Evolutionary conservation across 35 echinoderm and acorn worm genomes (phyloP).

Genomic region (Strongylocentrotus purpuratus): DNA sequence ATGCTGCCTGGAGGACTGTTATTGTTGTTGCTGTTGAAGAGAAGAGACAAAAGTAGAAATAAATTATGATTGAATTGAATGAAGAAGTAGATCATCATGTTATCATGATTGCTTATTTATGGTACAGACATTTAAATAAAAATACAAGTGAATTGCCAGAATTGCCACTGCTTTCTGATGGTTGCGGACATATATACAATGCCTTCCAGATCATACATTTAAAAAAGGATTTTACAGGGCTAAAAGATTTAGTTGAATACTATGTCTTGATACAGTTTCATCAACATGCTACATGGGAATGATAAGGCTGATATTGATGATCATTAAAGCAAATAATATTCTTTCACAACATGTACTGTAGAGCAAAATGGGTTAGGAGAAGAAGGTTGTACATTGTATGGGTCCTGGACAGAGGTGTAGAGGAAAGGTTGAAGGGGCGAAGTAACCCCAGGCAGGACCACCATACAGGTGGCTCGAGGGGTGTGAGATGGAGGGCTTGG

Average conservation of each 20-base stretch:
- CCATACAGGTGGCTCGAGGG: not conserved
- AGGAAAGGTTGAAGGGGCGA: not conserved
- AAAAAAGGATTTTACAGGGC: no score
- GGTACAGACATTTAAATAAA: no score
- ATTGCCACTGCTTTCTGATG: no score
- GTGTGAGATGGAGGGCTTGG: not conserved
- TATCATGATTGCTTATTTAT: no score
- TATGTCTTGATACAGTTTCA: no score
- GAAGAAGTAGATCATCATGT: not conserved
- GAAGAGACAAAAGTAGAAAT: not conserved
- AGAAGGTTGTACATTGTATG: not conserved
- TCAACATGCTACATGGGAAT: no score
- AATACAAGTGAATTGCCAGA: no score
- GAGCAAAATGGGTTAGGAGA: not conserved
- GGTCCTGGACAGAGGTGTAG: no score
- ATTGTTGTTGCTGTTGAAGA: constrained; percentile 30
- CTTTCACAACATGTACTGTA: not conserved
- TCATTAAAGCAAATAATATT: not conserved
- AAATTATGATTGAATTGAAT: not conserved
- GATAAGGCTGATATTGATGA: not conserved
- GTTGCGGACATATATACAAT: no score
- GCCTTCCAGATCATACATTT: no score
- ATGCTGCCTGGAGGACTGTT: constrained; percentile 42
- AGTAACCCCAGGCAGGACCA: not conserved
- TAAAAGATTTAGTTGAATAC: no score